Evolutionary conservation across 1,140 invertebrate species (phyloP).

Genomic region (Ericerus pela): DNA sequence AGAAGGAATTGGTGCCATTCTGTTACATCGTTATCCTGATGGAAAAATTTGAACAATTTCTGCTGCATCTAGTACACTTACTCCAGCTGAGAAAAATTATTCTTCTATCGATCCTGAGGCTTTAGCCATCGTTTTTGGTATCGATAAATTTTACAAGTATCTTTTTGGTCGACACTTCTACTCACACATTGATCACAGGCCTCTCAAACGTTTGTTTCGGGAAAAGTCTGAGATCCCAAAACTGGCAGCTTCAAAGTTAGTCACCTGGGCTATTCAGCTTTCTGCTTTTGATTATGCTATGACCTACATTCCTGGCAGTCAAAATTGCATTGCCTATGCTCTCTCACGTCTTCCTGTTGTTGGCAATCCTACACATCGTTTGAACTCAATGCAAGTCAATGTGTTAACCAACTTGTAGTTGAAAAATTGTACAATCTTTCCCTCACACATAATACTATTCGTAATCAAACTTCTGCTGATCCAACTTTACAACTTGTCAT

Average conservation of each 20-base stretch:
- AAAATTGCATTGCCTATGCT: slow-evolving; percentile 26
- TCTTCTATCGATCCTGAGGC: slow-evolving; percentile 38
- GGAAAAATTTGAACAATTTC: slow-evolving; percentile 30
- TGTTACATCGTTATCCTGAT: slow-evolving; percentile 18
- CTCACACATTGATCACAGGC: slow-evolving; percentile 36
- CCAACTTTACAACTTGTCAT: background rate
- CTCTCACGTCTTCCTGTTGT: slow-evolving; percentile 22
- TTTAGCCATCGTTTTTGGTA: slow-evolving; percentile 35
- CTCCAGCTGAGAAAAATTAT: slow-evolving; percentile 34
- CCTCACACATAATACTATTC: background rate
- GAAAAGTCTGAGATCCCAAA: slow-evolving; percentile 26
- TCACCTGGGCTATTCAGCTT: slow-evolving; percentile 29
- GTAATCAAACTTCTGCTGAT: background rate
- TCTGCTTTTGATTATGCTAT: slow-evolving; percentile 29
- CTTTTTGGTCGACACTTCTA: slow-evolving; percentile 36
- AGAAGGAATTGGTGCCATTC: slow-evolving; percentile 15
- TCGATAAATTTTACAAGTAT: slow-evolving; percentile 38
- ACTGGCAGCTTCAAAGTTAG: slow-evolving; percentile 27
- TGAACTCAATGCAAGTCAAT: background rate
- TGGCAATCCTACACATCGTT: background rate
- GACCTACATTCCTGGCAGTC: slow-evolving; percentile 23
- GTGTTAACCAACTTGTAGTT: background rate
- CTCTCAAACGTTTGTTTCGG: slow-evolving; percentile 33
- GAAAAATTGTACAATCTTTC: background rate
- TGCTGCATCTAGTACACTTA: slow-evolving; percentile 33